A percentile compares a stretch with the other conserved stretches of the same genome.
These are phyloP conservation scores for Platysteira castanea DNA, from an alignment of 2,113 vertebrate species.

Conservation along the genomic window DNA sequence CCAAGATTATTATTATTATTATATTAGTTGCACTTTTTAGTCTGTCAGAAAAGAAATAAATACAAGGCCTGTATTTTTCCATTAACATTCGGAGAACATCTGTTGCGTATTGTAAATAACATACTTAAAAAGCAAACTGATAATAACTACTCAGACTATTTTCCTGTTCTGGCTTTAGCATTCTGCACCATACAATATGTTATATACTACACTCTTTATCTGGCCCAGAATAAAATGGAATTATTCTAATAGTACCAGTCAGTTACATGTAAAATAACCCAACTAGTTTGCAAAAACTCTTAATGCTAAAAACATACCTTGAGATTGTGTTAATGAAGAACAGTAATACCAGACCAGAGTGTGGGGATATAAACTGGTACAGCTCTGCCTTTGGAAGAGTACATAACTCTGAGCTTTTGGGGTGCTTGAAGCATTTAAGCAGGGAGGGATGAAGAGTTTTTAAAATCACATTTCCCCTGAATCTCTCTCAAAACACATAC, in stretches of 20 bases:
- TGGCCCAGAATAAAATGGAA: neutral
- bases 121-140: conserved; percentile 77
- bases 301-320: neutral
- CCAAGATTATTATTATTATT: conserved; percentile 66
- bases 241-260: neutral
- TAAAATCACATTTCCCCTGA: neutral
- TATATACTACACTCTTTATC: neutral
- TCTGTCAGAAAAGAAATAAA: conserved; percentile 74
- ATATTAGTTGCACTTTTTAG: conserved; percentile 78
- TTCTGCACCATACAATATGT: conserved; percentile 33
- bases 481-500: neutral
- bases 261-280: neutral
- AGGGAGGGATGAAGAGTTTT: neutral
- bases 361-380: neutral
- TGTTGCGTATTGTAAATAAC: conserved; percentile 82
- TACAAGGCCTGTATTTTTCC: conserved; percentile 76
- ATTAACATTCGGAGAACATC: conserved; percentile 78
- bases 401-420: neutral
- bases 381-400: neutral
- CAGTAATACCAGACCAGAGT: neutral
- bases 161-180: conserved; percentile 50
- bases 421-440: neutral
- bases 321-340: neutral
- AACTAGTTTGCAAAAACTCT: neutral
- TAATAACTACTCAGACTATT: conserved; percentile 68